phyloP scores from a whole-genome alignment of 2,888 invertebrate genomes.

The Lasioglossum morio region DNA sequence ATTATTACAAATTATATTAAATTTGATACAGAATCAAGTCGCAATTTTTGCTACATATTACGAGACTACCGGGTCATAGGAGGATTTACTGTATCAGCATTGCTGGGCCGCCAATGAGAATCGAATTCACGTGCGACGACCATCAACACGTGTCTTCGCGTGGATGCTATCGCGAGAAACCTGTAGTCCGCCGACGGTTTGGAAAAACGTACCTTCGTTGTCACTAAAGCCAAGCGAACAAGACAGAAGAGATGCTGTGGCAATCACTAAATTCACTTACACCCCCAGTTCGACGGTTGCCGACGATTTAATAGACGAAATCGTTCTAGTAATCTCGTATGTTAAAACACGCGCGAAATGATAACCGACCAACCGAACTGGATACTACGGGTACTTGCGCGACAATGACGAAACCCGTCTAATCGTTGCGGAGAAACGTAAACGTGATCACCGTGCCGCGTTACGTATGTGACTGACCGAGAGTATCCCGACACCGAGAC shows the following conservation, averaged over 20 bases:
- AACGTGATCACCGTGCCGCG: conserved; percentile 58
- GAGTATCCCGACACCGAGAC: conserved; percentile 54
- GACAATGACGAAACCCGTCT: conserved; percentile 66
- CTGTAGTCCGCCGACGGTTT: not conserved
- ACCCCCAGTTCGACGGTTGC: not conserved
- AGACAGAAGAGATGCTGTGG: not conserved
- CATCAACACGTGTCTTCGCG: conserved; percentile 42
- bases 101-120: not conserved
- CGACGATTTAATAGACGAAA: not conserved
- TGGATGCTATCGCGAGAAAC: not conserved
- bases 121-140: not conserved
- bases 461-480: conserved; percentile 70
- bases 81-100: not conserved
- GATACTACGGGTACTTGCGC: not conserved
- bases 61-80: not conserved
- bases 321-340: not conserved
- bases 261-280: conserved; percentile 40
- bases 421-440: conserved; percentile 50
- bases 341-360: conserved; percentile 27
- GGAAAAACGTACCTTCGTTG: conserved; percentile 37
- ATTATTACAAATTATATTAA: not conserved
- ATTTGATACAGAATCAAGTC: not conserved
- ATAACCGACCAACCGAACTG: conserved; percentile 10
- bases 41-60: not conserved
- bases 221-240: not conserved